Evolutionary conservation across 2,888 invertebrate genomes (phyloP).

Genomic region (Scaeva pyrastri): DNA sequence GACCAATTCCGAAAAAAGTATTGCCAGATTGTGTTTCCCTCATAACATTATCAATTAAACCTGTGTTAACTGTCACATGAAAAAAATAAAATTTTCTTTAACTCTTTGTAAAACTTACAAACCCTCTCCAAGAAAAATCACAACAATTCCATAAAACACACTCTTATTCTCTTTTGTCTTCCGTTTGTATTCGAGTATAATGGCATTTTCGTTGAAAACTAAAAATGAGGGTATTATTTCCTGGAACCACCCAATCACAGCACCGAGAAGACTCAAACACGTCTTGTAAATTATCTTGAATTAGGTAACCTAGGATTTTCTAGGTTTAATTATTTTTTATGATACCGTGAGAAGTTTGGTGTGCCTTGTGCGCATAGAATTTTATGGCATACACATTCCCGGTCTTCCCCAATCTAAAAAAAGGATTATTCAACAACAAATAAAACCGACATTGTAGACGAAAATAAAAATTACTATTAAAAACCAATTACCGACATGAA

Average conservation of each 20-base stretch:
- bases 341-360: not conserved
- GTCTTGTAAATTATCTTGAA: not conserved
- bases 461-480: constrained; percentile 2
- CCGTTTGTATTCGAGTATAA: no score
- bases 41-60: no score
- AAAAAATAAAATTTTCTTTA: no score
- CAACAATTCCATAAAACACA: no score
- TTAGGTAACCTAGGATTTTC: not conserved
- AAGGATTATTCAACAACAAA: not conserved
- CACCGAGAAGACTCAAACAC: not conserved
- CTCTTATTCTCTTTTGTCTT: no score
- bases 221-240: not conserved
- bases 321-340: not conserved
- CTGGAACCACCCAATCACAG: not conserved
- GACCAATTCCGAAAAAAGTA: no score
- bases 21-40: no score
- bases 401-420: not conserved
- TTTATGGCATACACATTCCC: not conserved
- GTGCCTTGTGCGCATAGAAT: not conserved
- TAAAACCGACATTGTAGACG: not conserved
- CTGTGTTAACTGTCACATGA: no score
- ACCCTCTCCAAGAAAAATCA: no score
- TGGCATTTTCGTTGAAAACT: not conserved
- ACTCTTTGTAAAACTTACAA: no score
- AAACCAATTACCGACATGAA: constrained; percentile 23